phyloP scores from a whole-genome alignment of 2,797 vertebrate species.

The Rhinichthys osculus region DNA sequence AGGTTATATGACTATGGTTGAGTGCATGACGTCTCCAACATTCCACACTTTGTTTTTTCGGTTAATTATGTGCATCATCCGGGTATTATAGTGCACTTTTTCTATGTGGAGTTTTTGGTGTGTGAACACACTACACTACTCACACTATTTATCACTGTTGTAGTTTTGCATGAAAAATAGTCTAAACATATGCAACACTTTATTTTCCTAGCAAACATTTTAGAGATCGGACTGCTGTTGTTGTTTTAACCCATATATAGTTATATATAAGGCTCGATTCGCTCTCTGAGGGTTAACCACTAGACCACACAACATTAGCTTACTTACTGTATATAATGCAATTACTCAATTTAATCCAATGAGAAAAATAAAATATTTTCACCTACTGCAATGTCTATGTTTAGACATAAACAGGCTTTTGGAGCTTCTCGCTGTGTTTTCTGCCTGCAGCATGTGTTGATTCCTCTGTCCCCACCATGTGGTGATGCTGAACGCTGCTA shows the following conservation, averaged over 20 bases:
- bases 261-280: background rate
- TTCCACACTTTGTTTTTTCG: background rate
- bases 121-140: background rate
- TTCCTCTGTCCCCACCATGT: slow-evolving; percentile 54
- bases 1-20: no score
- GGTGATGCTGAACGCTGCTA: slow-evolving; percentile 18
- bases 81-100: background rate
- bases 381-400: background rate
- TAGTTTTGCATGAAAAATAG: background rate
- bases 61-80: no score
- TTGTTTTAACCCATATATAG: background rate
- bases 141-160: background rate
- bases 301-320: background rate
- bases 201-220: background rate
- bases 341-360: background rate
- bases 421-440: background rate
- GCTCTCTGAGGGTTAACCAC: background rate
- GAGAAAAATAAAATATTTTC: background rate
- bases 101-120: background rate
- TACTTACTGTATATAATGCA: no score
- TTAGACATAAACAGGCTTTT: background rate
- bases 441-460: slow-evolving; percentile 9
- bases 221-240: background rate
- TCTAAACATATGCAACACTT: no score
- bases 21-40: no score